Conservation (phyloP, 2,888 invertebrate species). For the Leucozona laternaria region DNA sequence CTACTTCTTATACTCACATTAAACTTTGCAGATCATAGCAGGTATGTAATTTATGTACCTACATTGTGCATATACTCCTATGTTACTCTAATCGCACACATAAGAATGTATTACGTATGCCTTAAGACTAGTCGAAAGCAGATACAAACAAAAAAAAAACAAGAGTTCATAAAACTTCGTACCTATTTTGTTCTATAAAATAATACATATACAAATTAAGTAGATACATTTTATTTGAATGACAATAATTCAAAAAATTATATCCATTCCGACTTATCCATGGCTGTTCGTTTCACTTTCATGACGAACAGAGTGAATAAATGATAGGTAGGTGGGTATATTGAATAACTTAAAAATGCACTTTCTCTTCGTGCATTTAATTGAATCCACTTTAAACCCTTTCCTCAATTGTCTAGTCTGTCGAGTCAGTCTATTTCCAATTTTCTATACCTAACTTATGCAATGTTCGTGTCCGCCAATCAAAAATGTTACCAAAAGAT, state of each 20-base stretch:
- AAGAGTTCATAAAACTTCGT: neutral
- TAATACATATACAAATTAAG: too few relatives aligned
- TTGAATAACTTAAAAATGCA: constrained; percentile 37
- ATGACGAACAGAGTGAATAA: constrained; percentile 27
- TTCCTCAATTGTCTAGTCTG: constrained; percentile 11
- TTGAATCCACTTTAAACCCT: constrained; percentile 31
- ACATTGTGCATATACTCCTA: neutral
- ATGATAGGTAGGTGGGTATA: too few relatives aligned
- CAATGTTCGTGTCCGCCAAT: constrained; percentile 42
- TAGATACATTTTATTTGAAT: neutral
- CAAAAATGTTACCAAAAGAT: constrained; percentile 25
- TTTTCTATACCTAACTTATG: neutral
- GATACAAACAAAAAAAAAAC: neutral
- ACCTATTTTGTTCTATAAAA: too few relatives aligned
- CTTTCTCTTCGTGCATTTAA: constrained; percentile 67
- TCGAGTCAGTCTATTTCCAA: constrained; percentile 16
- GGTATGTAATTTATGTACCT: neutral
- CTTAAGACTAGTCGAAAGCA: neutral
- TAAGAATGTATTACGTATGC: neutral
- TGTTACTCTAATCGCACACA: too few relatives aligned
- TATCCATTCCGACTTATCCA: constrained; percentile 1
- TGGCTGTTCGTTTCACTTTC: constrained; percentile 47
- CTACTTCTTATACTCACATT: neutral
- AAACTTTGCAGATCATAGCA: too few relatives aligned
- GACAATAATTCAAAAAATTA: neutral